These are phyloP conservation scores for Laticauda colubrina DNA, from an alignment of 2,113 vertebrate genomes.

Conservation along the genomic window DNA sequence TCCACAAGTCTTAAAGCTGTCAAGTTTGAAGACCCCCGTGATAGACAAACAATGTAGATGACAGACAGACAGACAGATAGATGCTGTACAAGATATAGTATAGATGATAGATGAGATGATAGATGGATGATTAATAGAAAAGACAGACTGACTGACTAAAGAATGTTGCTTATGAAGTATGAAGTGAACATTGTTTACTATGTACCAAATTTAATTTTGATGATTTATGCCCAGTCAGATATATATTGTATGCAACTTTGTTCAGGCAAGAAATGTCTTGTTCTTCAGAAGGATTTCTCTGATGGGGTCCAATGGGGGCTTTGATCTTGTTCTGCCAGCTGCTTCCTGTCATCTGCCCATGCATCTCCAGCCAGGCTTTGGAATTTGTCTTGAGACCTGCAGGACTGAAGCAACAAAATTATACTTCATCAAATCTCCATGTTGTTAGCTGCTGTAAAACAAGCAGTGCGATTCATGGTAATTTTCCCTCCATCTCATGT, in stretches of 20 bases:
- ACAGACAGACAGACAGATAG: too few species aligned
- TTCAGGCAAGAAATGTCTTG: not conserved
- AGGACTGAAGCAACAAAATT: not conserved
- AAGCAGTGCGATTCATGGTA: not conserved
- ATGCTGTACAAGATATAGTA: too few species aligned
- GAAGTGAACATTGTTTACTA: not conserved
- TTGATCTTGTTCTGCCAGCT: not conserved
- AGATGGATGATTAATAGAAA: too few species aligned
- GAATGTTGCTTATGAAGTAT: not conserved
- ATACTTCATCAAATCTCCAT: not conserved
- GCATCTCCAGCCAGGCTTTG: not conserved
- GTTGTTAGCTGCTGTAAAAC: not conserved
- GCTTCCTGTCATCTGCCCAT: not conserved
- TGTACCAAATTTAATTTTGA: not conserved
- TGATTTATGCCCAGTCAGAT: not conserved
- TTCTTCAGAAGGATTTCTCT: not conserved
- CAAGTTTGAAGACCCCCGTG: too few species aligned
- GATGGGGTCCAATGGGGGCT: not conserved
- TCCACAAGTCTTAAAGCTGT: too few species aligned
- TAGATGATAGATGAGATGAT: too few species aligned
- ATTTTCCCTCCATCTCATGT: not conserved
- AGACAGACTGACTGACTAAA: too few species aligned
- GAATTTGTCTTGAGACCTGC: not conserved
- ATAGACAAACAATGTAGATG: too few species aligned
- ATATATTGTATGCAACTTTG: not conserved